Conservation (phyloP, 2,797 vertebrate genomes). For the Cacajao melanocephalus region DNA sequence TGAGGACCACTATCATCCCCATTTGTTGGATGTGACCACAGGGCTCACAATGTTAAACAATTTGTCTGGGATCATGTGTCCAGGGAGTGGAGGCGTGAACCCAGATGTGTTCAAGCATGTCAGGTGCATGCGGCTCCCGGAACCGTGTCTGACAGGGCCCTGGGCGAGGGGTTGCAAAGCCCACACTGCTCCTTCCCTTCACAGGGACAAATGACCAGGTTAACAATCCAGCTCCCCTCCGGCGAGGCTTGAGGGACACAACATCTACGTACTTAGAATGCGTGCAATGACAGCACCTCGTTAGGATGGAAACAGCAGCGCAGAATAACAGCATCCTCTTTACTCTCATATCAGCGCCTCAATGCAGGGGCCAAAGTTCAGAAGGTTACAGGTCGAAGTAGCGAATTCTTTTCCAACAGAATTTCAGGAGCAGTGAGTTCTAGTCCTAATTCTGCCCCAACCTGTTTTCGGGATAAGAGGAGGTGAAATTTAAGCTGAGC, state of each 20-base stretch:
- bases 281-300: background rate
- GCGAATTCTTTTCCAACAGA: background rate
- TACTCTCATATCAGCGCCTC: background rate
- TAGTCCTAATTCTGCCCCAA: background rate
- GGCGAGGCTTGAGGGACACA: background rate
- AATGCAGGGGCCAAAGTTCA: background rate
- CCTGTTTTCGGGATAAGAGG: background rate
- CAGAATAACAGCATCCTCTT: background rate
- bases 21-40: background rate
- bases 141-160: background rate
- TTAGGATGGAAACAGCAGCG: background rate
- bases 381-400: background rate
- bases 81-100: background rate
- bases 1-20: background rate
- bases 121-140: fast-evolving
- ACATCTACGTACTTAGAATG: background rate
- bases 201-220: background rate
- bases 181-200: background rate
- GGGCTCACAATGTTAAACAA: background rate
- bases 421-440: background rate
- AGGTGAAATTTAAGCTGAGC: background rate
- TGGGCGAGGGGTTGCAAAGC: too few species aligned
- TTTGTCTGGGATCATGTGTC: background rate
- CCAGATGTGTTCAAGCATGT: fast-evolving
- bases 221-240: background rate